These are phyloP conservation scores for Batillaria attramentaria DNA, from an alignment of 1,140 invertebrate species.

Conservation along the genomic window DNA sequence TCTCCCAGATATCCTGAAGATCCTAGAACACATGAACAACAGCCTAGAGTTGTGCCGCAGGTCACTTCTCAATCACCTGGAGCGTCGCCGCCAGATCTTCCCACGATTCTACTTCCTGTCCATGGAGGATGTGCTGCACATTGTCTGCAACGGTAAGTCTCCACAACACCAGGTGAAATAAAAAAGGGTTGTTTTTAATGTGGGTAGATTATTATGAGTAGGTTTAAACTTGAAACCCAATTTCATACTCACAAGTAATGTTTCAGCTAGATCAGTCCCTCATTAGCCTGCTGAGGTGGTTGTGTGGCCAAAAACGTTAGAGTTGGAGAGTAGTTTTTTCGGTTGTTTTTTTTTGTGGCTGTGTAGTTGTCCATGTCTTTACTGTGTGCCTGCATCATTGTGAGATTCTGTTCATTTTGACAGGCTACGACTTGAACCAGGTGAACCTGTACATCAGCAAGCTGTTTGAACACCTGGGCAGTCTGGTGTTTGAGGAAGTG, in stretches of 20 bases:
- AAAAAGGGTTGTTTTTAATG: too few species aligned
- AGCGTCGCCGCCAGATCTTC: conserved; percentile 65
- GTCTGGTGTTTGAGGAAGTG: conserved; percentile 62
- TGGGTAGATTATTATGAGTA: too few species aligned
- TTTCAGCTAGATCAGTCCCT: too few species aligned
- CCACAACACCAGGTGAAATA: too few species aligned
- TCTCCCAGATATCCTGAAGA: conserved; percentile 66
- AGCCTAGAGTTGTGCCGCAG: conserved; percentile 62
- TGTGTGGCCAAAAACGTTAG: too few species aligned
- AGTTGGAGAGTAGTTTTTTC: too few species aligned
- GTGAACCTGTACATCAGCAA: conserved; percentile 70
- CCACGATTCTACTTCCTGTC: conserved; percentile 71
- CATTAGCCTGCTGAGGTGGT: too few species aligned
- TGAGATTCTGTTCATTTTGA: neutral
- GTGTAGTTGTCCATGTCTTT: too few species aligned
- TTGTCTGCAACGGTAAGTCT: conserved; percentile 69
- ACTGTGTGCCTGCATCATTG: neutral
- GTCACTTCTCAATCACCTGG: conserved; percentile 64
- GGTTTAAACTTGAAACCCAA: too few species aligned
- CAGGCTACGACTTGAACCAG: conserved; percentile 68
- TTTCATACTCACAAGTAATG: too few species aligned
- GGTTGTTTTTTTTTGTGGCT: too few species aligned
- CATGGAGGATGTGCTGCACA: conserved; percentile 69
- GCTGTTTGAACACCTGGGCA: conserved; percentile 68
- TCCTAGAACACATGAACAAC: conserved; percentile 68